Base-by-base conservation (phyloP, 1,140 invertebrate genomes). In the Drosophila navojoa region DNA sequence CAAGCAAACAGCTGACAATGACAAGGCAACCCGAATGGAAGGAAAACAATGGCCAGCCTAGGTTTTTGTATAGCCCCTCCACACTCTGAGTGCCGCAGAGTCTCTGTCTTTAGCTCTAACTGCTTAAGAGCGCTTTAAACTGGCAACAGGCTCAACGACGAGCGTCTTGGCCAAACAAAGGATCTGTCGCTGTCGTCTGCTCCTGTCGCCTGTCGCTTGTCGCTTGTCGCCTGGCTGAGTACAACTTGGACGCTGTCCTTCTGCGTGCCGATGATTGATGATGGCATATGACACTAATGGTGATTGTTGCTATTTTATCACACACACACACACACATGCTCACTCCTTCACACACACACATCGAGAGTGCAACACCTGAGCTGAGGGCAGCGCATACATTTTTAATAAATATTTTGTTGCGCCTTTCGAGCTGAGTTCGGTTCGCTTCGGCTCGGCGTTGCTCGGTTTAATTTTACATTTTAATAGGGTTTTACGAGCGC, bases 251-350 rank as follows among this genome's bases (percentile, higher is more conserved):
- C 79, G 19, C 59, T 71, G 67, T 63, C 54, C 47, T 61, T 25
- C 64, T 70, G 63, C 59, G 54, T 50, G 71, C 78, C 80, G 74
- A 89, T 89, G 84, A 89, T 89, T 89, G 84, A 89, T 89, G 84
- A 89, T 82, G 85, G 67, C 80, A 49, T 80, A 80, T 84, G 84
- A 89, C 84, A 89, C 79, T 89, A 89, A 89, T 89, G 84, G 85
- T 89, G 85, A 90, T 89, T 89, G 84, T 89, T 89, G 84, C 84
- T 89, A 70, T 89, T 89, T 89, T 84, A 81, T 89, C 85, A 89
- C 77, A 84, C 64, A 77, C 40, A 40, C 55, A 47, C 13, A 19
- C 71, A 64, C 57, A 62, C 64, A 57, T 1, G 19, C 19, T 22
- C 19, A 22, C 19, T 22, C 19, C 19, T 22, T 22, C 19, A 22